Evolutionary conservation across 1,140 invertebrate genomes (phyloP).

Genomic region (Stegodyphus dumicola): DNA sequence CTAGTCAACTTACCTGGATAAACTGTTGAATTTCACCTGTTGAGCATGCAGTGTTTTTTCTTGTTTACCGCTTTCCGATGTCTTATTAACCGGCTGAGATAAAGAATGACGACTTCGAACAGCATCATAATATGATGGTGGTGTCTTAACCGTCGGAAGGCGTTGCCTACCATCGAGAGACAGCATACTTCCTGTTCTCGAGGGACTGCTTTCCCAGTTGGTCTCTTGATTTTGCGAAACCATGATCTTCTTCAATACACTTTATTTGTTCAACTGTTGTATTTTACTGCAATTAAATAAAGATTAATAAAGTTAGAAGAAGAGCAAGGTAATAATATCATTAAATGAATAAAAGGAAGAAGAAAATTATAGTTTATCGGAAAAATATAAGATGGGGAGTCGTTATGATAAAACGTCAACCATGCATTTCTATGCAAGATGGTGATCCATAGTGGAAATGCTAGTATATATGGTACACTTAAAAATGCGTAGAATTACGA

Average conservation of each 20-base stretch:
- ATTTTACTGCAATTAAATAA: too few relatives aligned
- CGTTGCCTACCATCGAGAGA: conserved; percentile 39
- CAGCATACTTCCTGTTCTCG: conserved; percentile 33
- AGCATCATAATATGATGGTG: conserved; percentile 50
- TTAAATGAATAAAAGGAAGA: too few relatives aligned
- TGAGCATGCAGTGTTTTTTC: conserved; percentile 20
- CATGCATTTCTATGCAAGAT: too few relatives aligned
- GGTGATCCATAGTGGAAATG: too few relatives aligned
- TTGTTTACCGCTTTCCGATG: conserved; percentile 18
- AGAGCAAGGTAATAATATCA: too few relatives aligned
- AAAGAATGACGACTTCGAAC: conserved; percentile 44
- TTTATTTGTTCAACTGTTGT: too few relatives aligned
- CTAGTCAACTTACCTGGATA: conserved; percentile 35
- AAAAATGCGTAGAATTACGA: too few relatives aligned
- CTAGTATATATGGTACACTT: too few relatives aligned
- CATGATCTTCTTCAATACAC: background rate
- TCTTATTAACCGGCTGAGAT: conserved; percentile 34
- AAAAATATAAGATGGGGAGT: too few relatives aligned
- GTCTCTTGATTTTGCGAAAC: conserved; percentile 41
- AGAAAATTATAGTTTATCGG: too few relatives aligned
- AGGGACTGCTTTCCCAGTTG: conserved; percentile 19
- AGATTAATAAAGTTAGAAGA: too few relatives aligned
- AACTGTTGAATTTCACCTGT: conserved; percentile 51
- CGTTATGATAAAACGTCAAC: too few relatives aligned
- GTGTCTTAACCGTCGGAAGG: conserved; percentile 16